Evolutionary conservation across 2,888 invertebrate species (phyloP), one percentile per base, ranked within the genome.

Genomic region (Lasioglossum figueresi): DNA sequence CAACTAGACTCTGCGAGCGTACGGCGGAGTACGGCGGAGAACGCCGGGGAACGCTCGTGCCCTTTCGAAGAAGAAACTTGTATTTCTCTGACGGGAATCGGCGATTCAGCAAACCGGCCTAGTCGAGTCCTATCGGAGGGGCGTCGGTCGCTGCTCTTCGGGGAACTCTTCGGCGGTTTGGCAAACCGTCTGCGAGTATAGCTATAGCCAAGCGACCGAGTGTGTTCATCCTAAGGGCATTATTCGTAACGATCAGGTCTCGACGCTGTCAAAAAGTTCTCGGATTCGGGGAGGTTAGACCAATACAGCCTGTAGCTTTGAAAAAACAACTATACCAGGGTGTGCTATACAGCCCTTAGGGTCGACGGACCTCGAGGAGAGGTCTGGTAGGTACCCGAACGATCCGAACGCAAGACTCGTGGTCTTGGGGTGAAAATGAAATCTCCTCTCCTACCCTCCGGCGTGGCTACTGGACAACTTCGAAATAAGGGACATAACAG

Each of bases 1-100:
- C 84, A 86, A 89, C 84, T 90, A 89, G 83, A 79, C 82, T 88
- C 81, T 85, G 76, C 82, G 82, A 82, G 79, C 81, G 74, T 71
- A 48, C 31, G 31, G 31, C 31, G 31, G 31, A 31, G n/a, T n/a
- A n/a, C 84, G 80, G 63, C 80, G 78, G 79, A 79, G 70, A 74
- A 80, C 40, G n/a, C 72, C 79, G 68, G 76, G 82, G 80, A 78
- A 71, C 73, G 63, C 31, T n/a, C 80, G 63, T 78, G 31, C 34
- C 70, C 34, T 16, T 31, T 63, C 76, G 52, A 72, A 63, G 76
- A 73, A 72, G 63, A 74, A 72, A 68, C 77, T 76, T 78, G 70
- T 78, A 75, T 80, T 79, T 76, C 16, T 85, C 79, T 63, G 79
- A 45, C 80, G 73, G 72, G 78, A 79, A 73, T 23, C 27, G 37